Conservation (phyloP, 2,797 vertebrate genomes). For the Graptemys geographica region DNA sequence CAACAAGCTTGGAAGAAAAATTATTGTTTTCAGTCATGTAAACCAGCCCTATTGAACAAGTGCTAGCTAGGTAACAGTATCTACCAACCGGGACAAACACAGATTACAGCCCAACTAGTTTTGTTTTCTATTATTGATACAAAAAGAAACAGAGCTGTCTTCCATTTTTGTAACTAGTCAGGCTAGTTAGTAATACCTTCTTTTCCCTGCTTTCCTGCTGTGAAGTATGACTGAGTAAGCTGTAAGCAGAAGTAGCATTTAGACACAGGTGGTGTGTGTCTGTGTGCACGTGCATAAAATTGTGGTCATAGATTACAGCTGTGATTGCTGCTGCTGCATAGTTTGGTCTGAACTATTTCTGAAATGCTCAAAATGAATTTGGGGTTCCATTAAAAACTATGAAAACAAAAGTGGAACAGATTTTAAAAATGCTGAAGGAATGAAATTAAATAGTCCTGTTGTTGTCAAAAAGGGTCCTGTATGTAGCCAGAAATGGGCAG, state of each 20-base stretch:
- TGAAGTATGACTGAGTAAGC: neutral
- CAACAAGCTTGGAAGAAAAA: neutral
- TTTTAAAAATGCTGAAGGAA: neutral
- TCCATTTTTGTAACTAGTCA: neutral
- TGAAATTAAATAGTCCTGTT: neutral
- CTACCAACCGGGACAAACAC: neutral
- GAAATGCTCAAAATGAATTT: constrained; percentile 4
- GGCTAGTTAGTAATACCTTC: neutral
- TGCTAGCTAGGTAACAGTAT: neutral
- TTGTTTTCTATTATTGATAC: neutral
- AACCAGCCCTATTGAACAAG: neutral
- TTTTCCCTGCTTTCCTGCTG: neutral
- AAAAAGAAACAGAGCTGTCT: rapidly evolving
- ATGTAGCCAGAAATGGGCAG: neutral
- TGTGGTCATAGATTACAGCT: neutral
- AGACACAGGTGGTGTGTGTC: neutral
- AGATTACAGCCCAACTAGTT: neutral
- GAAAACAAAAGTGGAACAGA: neutral
- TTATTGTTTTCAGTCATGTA: neutral
- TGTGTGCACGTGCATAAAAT: neutral
- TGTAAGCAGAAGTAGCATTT: neutral
- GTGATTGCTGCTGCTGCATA: neutral
- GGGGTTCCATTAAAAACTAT: constrained; percentile 24
- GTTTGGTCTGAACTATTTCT: neutral
- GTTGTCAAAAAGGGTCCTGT: neutral